Evolutionary conservation across 2,113 vertebrate genomes (phyloP).

Genomic region (Heteronetta atricapilla): DNA sequence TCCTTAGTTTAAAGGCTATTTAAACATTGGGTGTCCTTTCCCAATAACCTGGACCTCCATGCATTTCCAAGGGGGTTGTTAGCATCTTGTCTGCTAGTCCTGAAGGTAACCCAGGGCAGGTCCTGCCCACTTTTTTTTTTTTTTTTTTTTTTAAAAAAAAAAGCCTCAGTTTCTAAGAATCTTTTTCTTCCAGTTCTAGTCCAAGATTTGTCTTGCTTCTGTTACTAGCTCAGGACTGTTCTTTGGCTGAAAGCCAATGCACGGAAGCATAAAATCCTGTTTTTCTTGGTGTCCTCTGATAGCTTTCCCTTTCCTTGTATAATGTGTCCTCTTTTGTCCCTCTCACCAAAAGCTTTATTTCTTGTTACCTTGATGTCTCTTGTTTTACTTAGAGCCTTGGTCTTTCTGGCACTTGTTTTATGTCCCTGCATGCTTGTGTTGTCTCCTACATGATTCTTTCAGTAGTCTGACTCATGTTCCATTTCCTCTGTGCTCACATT

Average conservation of each 20-base stretch:
- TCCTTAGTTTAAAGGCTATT: not conserved
- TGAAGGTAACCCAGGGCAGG: not conserved
- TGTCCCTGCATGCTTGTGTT: not conserved
- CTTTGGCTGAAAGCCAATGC: not conserved
- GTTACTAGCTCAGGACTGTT: not conserved
- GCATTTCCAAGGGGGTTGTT: not conserved
- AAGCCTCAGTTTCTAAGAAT: not conserved
- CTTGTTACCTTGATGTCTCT: not conserved
- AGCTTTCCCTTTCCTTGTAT: not conserved
- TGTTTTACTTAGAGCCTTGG: not conserved
- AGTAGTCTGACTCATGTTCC: not conserved
- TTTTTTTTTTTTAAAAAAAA: too few species aligned
- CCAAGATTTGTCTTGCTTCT: not conserved
- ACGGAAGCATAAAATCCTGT: not conserved
- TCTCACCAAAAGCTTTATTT: not conserved
- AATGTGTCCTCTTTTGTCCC: not conserved
- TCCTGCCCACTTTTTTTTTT: not conserved
- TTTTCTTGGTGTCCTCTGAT: not conserved
- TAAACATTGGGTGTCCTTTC: not conserved
- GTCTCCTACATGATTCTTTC: not conserved
- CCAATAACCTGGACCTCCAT: not conserved
- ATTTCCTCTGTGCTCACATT: accelerated
- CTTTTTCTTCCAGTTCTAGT: not conserved
- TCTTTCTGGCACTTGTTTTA: not conserved
- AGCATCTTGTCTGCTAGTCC: not conserved